Conservation (phyloP, 2,888 invertebrate species). For the Heliconius aoede region DNA sequence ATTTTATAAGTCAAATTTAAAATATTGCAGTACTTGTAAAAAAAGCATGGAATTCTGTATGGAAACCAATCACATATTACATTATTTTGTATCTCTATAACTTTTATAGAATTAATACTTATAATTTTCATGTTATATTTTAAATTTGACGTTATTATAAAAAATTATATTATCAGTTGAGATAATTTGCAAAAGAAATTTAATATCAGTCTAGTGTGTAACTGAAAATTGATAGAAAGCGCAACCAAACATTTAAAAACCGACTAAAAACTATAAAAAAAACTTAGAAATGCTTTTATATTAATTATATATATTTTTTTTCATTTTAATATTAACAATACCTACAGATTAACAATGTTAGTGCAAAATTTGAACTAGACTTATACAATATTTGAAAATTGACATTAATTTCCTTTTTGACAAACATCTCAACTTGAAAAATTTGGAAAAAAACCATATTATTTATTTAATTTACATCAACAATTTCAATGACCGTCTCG, state of each 20-base stretch:
- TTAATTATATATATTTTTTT: not conserved
- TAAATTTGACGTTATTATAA: slow-evolving; percentile 14
- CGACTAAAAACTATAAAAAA: not conserved
- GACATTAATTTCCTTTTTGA: slow-evolving; percentile 25
- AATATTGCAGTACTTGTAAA: not conserved
- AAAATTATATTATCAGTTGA: slow-evolving; percentile 16
- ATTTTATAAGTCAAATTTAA: slow-evolving; percentile 7
- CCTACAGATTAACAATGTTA: slow-evolving; percentile 14
- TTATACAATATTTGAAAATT: slow-evolving; percentile 20
- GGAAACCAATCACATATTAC: not conserved
- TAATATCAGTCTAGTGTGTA: slow-evolving; percentile 7
- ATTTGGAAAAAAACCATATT: slow-evolving; percentile 7
- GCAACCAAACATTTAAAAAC: not conserved
- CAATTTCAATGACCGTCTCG: slow-evolving; percentile 17
- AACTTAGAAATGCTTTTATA: not conserved
- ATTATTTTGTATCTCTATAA: not conserved
- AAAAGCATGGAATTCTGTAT: not conserved
- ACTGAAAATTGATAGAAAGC: slow-evolving; percentile 1
- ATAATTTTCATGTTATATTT: not conserved
- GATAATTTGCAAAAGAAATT: slow-evolving; percentile 24
- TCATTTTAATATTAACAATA: not conserved
- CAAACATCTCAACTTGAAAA: slow-evolving; percentile 22
- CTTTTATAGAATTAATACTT: not conserved
- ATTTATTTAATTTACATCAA: slow-evolving; percentile 15
- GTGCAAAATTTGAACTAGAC: slow-evolving; percentile 18